Conservation (phyloP, 2,797 vertebrate genomes). For the Rhincodon typus region DNA sequence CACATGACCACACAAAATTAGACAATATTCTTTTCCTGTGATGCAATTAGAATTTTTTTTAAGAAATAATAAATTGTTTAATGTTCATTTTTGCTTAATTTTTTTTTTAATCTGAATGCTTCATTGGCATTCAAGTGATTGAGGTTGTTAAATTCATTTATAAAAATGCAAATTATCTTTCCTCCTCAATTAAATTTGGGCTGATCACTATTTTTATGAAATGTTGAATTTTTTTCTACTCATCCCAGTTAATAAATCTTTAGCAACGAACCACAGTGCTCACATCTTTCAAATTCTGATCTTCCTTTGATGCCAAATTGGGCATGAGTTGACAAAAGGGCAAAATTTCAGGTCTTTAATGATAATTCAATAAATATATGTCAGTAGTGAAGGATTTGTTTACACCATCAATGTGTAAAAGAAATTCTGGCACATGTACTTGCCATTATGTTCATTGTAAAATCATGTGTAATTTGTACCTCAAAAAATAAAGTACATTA, state of each 20-base stretch:
- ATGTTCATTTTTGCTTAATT: not conserved
- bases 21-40: not conserved
- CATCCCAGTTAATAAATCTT: not conserved
- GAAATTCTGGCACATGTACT: not conserved
- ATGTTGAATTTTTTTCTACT: not conserved
- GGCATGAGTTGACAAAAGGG: not conserved
- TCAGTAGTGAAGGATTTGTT: not conserved
- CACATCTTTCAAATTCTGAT: not conserved
- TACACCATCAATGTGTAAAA: not conserved
- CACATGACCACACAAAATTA: not conserved
- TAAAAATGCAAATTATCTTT: not conserved
- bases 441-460: not conserved
- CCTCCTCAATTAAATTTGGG: not conserved
- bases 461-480: not conserved
- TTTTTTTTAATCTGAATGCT: not conserved
- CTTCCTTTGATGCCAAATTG: not conserved
- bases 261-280: not conserved
- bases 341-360: not conserved
- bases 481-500: not conserved
- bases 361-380: not conserved
- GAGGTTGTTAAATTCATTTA: not conserved
- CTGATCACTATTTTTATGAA: not conserved
- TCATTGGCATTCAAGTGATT: not conserved
- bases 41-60: not conserved
- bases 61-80: not conserved